Base-by-base conservation (phyloP, 2,113 vertebrate species). In the Sapayoa aenigma region DNA sequence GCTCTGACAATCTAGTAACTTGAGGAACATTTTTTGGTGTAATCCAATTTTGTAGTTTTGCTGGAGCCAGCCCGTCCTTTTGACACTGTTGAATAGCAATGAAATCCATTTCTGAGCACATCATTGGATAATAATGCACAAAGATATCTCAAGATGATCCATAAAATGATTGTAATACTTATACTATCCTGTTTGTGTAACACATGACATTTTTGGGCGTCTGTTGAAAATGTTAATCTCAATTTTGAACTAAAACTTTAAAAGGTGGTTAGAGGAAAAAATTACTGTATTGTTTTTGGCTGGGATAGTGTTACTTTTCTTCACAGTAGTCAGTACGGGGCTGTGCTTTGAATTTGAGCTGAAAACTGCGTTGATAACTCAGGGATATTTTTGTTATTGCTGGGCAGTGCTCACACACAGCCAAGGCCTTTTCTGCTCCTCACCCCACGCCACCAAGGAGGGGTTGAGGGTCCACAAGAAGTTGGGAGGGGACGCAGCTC, bases 391-490 rank as follows among this genome's bases (percentile, higher is more conserved):
- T 63, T 5, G 2, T 6, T 49, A 46, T 5, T 59, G 30, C 20
- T 68, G 25, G 63, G 15, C 20, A 59, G 44, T 4, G 14, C 4
- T 91, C 37, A 9, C 30, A 28, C 25, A 49, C 3, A 4, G 1
- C 3, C 79, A 53, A 30, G 17, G 30, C 2, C 6, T 17, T 14
- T 44, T 77, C 39, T 65, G 24, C 65, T 47, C 6, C 21, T 84
- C 30, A 37, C 2, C 7, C 20, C 33, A n/a, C 4, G 5, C 10
- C 47, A 35, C 2, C 11, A 56, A 25, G 0, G 2, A 55, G 15
- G 1, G 11, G 4, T 10, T 69, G 22, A 4, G 37, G 5, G 2
- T 18, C 8, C 50, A 39, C 17, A 42, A 23, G 16, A 11, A 63
- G 6, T 0, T 71, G 37, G 12, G 30, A 63, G 49, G 25, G 20